phyloP scores from a whole-genome alignment of 2,888 invertebrate species.

The Galerucella calmariensis region DNA sequence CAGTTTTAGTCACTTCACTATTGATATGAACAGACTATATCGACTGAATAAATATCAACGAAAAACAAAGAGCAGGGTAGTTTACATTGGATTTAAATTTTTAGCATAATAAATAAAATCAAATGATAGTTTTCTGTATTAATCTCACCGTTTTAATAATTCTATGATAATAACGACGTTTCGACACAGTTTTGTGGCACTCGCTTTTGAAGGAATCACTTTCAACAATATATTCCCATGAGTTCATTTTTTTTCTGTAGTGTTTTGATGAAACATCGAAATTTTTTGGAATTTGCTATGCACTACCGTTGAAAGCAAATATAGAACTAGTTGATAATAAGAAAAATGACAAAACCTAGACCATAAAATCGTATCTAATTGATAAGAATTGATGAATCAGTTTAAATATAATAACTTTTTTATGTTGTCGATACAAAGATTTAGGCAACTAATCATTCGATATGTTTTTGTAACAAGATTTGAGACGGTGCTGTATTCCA shows the following conservation, averaged over 20 bases:
- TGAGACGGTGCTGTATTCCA: too few species aligned
- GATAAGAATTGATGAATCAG: slow-evolving; percentile 6
- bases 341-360: background rate
- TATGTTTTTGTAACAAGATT: background rate
- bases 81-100: too few species aligned
- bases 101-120: too few species aligned
- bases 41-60: too few species aligned
- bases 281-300: background rate
- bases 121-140: background rate
- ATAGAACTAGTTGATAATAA: background rate
- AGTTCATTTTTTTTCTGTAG: background rate
- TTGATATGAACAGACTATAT: too few species aligned
- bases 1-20: too few species aligned
- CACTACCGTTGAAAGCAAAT: background rate
- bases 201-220: background rate
- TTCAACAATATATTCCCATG: background rate
- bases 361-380: slow-evolving; percentile 5
- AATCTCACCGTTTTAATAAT: slow-evolving; percentile 7
- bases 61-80: too few species aligned
- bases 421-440: background rate
- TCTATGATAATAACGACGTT: background rate
- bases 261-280: background rate
- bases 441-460: background rate
- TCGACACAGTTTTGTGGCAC: background rate
- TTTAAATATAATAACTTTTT: background rate